Conservation (phyloP, 2,113 vertebrate species). For the Hypocryptadius cinnamomeus region DNA sequence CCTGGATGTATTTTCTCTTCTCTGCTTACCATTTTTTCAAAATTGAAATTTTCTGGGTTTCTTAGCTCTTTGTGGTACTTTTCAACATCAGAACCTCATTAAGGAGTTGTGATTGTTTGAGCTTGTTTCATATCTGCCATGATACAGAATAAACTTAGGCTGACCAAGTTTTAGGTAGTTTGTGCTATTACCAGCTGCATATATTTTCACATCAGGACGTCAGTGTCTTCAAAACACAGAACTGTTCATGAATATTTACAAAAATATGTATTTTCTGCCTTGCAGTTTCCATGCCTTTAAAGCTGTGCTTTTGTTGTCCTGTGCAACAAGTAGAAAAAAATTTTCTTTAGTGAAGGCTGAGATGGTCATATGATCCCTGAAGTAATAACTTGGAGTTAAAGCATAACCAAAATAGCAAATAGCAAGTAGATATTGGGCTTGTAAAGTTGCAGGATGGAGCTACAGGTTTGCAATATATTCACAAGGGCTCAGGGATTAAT, state of each 20-base stretch:
- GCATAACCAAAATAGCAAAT: background rate
- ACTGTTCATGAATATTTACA: background rate
- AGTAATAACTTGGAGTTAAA: background rate
- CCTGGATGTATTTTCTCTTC: background rate
- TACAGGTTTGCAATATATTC: background rate
- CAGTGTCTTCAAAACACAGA: background rate
- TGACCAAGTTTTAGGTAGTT: background rate
- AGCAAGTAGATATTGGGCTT: fast-evolving
- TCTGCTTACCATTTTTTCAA: background rate
- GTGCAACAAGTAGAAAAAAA: background rate
- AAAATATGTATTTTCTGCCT: background rate
- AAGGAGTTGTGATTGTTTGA: background rate
- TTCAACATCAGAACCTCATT: fast-evolving
- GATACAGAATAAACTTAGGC: background rate
- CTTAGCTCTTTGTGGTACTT: background rate
- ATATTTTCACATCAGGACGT: background rate
- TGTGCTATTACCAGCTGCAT: background rate
- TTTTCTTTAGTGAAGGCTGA: background rate
- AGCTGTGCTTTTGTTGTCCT: background rate
- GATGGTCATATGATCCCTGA: background rate
- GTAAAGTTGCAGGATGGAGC: background rate
- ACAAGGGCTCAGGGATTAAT: background rate
- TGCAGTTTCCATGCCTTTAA: background rate
- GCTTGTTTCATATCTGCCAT: background rate
- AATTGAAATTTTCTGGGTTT: background rate